Conservation (phyloP, 1,140 invertebrate genomes). For the Parasteatoda tepidariorum region DNA sequence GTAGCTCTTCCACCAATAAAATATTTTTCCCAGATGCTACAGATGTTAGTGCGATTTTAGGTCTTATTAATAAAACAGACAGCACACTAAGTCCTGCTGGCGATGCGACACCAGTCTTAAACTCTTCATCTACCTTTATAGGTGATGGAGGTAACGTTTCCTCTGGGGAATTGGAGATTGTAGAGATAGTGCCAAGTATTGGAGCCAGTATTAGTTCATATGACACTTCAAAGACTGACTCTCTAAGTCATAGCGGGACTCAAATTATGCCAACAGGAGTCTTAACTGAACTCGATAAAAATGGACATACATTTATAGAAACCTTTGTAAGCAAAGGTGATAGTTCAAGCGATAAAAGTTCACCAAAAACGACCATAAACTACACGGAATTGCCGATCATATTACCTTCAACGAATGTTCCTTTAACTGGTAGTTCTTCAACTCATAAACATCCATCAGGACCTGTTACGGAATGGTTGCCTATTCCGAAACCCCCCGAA, state of each 20-base stretch:
- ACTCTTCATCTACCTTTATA: neutral
- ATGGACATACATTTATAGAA: constrained; percentile 43
- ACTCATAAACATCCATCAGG: constrained; percentile 6
- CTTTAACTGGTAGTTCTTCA: neutral
- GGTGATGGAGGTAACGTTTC: constrained; percentile 11
- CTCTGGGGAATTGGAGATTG: constrained; percentile 24
- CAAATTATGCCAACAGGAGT: constrained; percentile 39
- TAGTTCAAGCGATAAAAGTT: neutral
- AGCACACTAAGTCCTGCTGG: neutral
- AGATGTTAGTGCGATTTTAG: constrained; percentile 38
- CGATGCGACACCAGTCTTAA: neutral
- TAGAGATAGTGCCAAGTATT: constrained; percentile 29
- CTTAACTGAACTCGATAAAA: constrained; percentile 35
- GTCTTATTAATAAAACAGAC: constrained; percentile 29
- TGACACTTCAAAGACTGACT: neutral
- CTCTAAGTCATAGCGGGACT: neutral
- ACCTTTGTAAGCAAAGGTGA: neutral
- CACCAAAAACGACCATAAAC: constrained; percentile 11
- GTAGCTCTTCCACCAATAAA: neutral
- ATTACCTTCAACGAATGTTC: constrained; percentile 8
- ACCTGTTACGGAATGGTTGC: constrained; percentile 62
- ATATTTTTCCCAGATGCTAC: constrained; percentile 18
- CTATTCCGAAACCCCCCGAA: constrained; percentile 45
- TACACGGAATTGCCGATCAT: constrained; percentile 23
- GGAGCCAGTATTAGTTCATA: neutral